A percentile compares a stretch with the other conserved stretches of the same genome.
phyloP scores from a whole-genome alignment of 2,797 vertebrate species.

The Phoebastria nigripes region DNA sequence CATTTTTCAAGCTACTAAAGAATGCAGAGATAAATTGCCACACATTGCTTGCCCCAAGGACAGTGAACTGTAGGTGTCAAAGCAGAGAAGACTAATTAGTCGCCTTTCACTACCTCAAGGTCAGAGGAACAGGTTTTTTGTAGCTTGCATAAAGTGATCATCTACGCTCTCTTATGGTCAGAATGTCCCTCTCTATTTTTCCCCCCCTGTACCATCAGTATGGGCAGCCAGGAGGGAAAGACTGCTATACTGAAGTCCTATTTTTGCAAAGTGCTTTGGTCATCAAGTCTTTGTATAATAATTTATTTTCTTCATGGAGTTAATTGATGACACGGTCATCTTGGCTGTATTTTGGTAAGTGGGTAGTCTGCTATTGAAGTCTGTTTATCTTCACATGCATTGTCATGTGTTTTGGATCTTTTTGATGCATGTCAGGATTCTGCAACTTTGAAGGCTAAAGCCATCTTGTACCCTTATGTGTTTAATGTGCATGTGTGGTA shows the following conservation, averaged over 20 bases:
- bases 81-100: constrained; percentile 3
- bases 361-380: background rate
- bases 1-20: background rate
- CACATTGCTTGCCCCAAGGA: background rate
- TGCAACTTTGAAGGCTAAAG: background rate
- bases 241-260: background rate
- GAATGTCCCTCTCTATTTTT: background rate
- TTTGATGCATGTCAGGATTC: background rate
- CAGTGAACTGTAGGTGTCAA: background rate
- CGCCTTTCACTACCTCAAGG: background rate
- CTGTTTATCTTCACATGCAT: background rate
- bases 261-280: background rate
- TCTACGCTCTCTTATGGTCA: background rate
- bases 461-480: background rate
- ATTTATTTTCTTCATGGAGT: background rate
- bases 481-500: background rate
- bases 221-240: background rate
- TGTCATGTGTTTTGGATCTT: background rate
- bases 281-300: background rate
- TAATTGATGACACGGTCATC: background rate
- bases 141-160: background rate
- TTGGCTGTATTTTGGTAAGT: background rate
- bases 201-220: rapidly evolving
- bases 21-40: background rate
- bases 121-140: background rate